These are phyloP conservation scores for Oreochromis niloticus DNA, from an alignment of 2,113 vertebrate genomes.

Conservation along the genomic window DNA sequence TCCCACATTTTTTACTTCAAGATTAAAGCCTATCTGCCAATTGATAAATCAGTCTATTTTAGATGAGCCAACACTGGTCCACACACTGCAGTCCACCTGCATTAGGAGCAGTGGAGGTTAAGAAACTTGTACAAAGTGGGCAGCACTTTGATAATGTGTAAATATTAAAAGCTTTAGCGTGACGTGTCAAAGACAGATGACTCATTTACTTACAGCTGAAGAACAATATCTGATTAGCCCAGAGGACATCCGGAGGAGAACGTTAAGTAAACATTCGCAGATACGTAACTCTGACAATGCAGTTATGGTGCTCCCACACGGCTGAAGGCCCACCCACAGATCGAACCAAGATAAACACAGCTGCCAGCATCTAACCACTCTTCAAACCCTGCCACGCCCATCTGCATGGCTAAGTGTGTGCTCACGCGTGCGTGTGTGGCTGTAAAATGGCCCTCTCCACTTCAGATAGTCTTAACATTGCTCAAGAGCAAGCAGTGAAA, in stretches of 20 bases:
- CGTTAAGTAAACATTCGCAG: background rate
- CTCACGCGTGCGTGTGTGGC: background rate
- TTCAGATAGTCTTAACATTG: background rate
- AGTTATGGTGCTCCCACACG: background rate
- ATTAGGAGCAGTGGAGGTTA: background rate
- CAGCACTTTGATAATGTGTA: accelerated
- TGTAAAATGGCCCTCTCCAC: background rate
- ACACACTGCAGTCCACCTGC: background rate
- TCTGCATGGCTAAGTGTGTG: background rate
- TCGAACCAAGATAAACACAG: conserved; percentile 67
- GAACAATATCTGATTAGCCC: background rate
- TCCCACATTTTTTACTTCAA: background rate
- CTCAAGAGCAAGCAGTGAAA: background rate
- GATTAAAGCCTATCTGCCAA: background rate
- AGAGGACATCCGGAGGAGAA: background rate
- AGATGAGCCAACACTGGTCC: background rate
- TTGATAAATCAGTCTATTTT: background rate
- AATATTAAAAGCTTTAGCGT: background rate
- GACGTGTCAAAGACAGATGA: background rate
- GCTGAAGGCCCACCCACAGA: conserved; percentile 17
- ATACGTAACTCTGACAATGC: background rate
- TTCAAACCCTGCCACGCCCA: background rate
- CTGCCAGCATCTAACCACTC: conserved; percentile 28
- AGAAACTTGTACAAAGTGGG: background rate
- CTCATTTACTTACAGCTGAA: background rate